A percentile compares a stretch with the other conserved stretches of the same genome.
phyloP scores from a whole-genome alignment of 2,888 invertebrate genomes.

The Tenthredo livida region DNA sequence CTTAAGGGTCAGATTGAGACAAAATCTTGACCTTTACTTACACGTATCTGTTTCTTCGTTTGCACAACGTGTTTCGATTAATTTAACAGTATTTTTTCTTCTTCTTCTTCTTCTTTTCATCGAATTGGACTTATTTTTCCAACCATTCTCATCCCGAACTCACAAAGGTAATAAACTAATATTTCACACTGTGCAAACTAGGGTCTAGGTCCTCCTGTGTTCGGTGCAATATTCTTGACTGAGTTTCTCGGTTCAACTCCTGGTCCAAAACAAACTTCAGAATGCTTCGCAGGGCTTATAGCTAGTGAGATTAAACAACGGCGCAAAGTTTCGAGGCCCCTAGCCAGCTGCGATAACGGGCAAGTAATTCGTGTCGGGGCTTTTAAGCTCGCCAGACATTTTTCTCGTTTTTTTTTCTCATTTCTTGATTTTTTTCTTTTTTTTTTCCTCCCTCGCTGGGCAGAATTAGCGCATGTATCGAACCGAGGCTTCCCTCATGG shows the following conservation, averaged over 20 bases:
- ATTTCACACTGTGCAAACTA: background rate
- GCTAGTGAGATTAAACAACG: conserved; percentile 28
- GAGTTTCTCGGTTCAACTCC: conserved; percentile 13
- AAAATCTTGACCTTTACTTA: conserved; percentile 2
- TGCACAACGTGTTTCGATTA: background rate
- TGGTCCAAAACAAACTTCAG: conserved; percentile 18
- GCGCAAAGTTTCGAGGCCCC: conserved; percentile 18
- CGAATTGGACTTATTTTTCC: background rate
- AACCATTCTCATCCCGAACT: background rate
- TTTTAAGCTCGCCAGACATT: background rate
- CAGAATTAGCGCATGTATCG: background rate
- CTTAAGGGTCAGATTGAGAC: background rate
- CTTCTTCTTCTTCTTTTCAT: no score
- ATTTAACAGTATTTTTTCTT: background rate
- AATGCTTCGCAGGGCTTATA: conserved; percentile 38
- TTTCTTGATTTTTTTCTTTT: background rate
- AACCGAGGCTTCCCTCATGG: background rate
- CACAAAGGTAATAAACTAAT: background rate
- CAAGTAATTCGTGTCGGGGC: conserved; percentile 41
- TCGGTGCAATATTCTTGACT: background rate
- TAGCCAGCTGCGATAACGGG: conserved; percentile 13
- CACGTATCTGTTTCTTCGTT: background rate
- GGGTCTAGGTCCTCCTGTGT: background rate
- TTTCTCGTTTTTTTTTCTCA: background rate
- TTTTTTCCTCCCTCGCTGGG: background rate